These are phyloP conservation scores for Corynorhinus townsendii DNA, from an alignment of 2,113 vertebrate species.

Conservation along the genomic window DNA sequence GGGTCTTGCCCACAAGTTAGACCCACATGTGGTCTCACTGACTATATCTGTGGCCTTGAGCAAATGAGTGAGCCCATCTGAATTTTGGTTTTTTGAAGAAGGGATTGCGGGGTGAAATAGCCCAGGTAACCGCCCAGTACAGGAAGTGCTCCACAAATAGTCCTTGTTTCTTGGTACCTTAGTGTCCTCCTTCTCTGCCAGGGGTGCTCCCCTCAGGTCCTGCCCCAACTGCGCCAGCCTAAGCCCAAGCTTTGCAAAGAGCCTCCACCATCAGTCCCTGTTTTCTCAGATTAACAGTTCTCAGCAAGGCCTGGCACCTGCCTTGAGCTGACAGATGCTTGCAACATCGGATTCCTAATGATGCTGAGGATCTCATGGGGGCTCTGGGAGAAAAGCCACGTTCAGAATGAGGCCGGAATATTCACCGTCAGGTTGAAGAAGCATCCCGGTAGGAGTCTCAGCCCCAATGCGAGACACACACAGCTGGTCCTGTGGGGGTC, in stretches of 20 bases:
- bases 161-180: background rate
- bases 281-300: background rate
- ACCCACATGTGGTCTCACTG: background rate
- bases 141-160: background rate
- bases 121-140: background rate
- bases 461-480: background rate
- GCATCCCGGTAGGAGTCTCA: background rate
- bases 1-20: background rate
- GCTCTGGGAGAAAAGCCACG: background rate
- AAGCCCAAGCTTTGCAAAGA: background rate
- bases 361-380: background rate
- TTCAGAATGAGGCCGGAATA: background rate
- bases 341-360: background rate
- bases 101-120: background rate
- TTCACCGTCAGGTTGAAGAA: background rate
- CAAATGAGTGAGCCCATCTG: background rate
- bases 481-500: background rate
- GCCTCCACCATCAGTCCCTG: background rate
- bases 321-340: background rate
- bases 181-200: background rate
- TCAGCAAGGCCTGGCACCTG: background rate
- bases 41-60: background rate
- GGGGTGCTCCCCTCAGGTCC: too few species aligned
- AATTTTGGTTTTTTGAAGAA: background rate
- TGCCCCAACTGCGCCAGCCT: background rate